These are phyloP conservation scores for Propsilocerus akamusi DNA, from an alignment of 1,140 invertebrate species.

Conservation along the genomic window DNA sequence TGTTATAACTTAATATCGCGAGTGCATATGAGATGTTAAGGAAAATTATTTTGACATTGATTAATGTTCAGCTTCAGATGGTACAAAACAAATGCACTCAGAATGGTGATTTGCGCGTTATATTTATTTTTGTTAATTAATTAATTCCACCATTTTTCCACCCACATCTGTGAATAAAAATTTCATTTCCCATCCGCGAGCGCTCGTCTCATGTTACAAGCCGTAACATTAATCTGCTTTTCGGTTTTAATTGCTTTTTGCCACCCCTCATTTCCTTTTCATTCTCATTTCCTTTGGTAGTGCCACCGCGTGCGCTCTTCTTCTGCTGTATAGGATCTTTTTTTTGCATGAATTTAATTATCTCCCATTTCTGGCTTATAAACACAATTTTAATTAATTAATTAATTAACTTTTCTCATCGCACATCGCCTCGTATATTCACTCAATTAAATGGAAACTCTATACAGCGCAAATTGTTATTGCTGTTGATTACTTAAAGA, in stretches of 20 bases:
- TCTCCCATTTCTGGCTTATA: background rate
- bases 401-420: conserved; percentile 1
- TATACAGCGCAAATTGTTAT: too few relatives aligned
- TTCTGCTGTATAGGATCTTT: background rate
- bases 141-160: background rate
- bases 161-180: background rate
- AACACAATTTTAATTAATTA: conserved; percentile 2
- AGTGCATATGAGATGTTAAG: too few relatives aligned
- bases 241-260: background rate
- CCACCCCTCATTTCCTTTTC: background rate
- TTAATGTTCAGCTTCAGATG: too few relatives aligned
- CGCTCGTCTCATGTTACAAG: too few relatives aligned
- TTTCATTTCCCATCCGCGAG: background rate
- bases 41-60: too few relatives aligned
- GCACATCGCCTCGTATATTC: background rate
- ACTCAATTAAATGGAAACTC: conserved; percentile 1
- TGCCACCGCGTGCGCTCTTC: background rate
- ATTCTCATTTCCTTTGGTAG: background rate
- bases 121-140: too few relatives aligned
- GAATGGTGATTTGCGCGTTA: too few relatives aligned
- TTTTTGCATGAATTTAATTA: conserved; percentile 1
- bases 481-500: too few relatives aligned
- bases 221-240: too few relatives aligned
- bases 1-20: too few relatives aligned
- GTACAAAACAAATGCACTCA: too few relatives aligned